phyloP scores from a whole-genome alignment of 2,888 invertebrate species.

The Temnothorax rugatulus region DNA sequence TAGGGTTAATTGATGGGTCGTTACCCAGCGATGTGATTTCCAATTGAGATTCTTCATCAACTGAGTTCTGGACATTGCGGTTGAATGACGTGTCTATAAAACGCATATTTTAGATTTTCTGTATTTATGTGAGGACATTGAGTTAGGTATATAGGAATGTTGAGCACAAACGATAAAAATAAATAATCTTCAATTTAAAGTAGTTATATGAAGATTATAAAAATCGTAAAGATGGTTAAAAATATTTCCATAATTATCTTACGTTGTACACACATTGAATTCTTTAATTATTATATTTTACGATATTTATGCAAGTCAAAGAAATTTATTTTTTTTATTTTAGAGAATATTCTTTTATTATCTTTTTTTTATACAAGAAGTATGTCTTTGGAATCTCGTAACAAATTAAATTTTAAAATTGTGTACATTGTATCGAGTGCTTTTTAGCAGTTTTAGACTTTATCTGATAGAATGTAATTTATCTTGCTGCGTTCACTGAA shows the following conservation, averaged over 20 bases:
- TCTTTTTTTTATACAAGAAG: background rate
- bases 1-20: constrained; percentile 64
- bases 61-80: constrained; percentile 7
- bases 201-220: background rate
- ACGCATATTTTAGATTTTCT: background rate
- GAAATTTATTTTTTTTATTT: background rate
- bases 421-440: background rate
- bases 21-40: constrained; percentile 55
- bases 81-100: constrained; percentile 19
- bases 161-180: background rate
- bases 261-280: background rate
- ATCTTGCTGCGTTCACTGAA: constrained; percentile 33
- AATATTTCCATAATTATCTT: background rate
- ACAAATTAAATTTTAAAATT: background rate
- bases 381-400: background rate
- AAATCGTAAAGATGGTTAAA: background rate
- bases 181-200: background rate
- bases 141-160: background rate
- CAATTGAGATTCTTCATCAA: constrained; percentile 63
- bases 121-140: background rate
- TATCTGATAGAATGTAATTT: constrained; percentile 42
- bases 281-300: background rate
- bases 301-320: background rate
- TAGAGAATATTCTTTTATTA: background rate
- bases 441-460: constrained; percentile 45